A percentile compares a stretch with the other conserved stretches of the same genome.
Evolutionary conservation across 2,888 invertebrate genomes (phyloP).

Genomic region (Nephrocerus scutellatus): DNA sequence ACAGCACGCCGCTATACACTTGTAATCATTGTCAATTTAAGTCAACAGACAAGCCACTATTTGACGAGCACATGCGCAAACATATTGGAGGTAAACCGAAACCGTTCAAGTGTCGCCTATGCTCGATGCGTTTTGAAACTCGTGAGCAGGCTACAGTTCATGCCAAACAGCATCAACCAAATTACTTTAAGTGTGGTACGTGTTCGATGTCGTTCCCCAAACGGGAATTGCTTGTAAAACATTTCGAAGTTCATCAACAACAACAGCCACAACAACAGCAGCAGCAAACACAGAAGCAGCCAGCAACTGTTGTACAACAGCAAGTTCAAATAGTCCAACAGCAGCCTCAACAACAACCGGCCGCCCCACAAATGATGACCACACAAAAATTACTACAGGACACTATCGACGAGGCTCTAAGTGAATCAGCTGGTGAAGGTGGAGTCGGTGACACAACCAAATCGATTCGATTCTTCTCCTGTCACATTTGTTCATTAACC

Average conservation of each 20-base stretch:
- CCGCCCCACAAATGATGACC: conserved; percentile 34
- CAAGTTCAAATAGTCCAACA: no score
- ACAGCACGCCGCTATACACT: conserved; percentile 35
- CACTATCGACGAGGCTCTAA: conserved; percentile 48
- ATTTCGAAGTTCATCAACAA: conserved; percentile 46
- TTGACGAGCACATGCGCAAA: conserved; percentile 46
- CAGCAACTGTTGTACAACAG: conserved; percentile 10
- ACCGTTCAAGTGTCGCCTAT: conserved; percentile 49
- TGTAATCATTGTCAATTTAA: conserved; percentile 47
- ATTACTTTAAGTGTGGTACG: conserved; percentile 47
- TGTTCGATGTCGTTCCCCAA: conserved; percentile 46
- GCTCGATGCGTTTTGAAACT: conserved; percentile 46
- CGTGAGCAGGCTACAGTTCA: conserved; percentile 47
- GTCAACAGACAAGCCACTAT: conserved; percentile 43
- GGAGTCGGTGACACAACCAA: conserved; percentile 36
- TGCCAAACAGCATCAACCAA: conserved; percentile 47
- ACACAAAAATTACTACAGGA: conserved; percentile 47
- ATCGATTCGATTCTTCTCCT: conserved; percentile 48
- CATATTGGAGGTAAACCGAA: conserved; percentile 43
- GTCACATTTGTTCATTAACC: conserved; percentile 47
- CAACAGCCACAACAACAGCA: conserved; percentile 27
- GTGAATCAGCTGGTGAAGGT: conserved; percentile 33
- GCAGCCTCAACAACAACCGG: conserved; percentile 13
- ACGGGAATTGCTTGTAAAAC: conserved; percentile 45
- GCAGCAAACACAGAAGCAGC: conserved; percentile 18